Evolutionary conservation across 2,113 vertebrate species (phyloP), one percentile per base, ranked within the genome.

Genomic region (Nothoprocta pentlandii): DNA sequence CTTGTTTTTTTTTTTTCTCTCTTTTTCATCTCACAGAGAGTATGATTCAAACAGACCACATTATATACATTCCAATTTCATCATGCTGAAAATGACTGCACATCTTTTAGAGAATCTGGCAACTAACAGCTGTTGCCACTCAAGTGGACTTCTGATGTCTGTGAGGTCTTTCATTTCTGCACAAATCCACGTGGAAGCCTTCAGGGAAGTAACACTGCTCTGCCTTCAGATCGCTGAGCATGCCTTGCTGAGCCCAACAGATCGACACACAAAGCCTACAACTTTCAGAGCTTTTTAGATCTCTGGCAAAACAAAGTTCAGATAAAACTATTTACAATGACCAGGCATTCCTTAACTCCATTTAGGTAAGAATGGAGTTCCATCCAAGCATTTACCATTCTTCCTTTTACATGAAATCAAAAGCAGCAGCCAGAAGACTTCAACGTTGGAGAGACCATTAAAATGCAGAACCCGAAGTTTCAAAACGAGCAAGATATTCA

Each of bases 1-100:
- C 62, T 85, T 78, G 11, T 56, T 85, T 28, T 85, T 94, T 85
- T 94, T 97, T 95, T 78, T 94, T 86, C 79, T 96, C 81, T 9
- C 47, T 25, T 85, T 94, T 97, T 95, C 82, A 95, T 90, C 80
- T 96, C 82, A 46, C n/a, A 92, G 47, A 89, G 59, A 85, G 70
- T 71, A 69, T 14, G 54, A 89, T 93, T 88, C 93, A 94, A 94
- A 94, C 78, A 90, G 85, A 94, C 68, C 82, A 83, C 68, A 34
- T 85, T 93, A 76, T 92, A 74, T 83, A 90, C 77, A 42, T 70
- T 68, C 22, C 22, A 46, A 62, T 64, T 85, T 71, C 73, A 54
- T 77, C 76, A 44, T 47, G 90, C 1, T 91, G 80, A 84, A 74
- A 85, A 84, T 59, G 42, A 78, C 32, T 89, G 73, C 51, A 88